These are phyloP conservation scores for Desmodus rotundus DNA, from an alignment of 2,113 vertebrate genomes.

Conservation along the genomic window DNA sequence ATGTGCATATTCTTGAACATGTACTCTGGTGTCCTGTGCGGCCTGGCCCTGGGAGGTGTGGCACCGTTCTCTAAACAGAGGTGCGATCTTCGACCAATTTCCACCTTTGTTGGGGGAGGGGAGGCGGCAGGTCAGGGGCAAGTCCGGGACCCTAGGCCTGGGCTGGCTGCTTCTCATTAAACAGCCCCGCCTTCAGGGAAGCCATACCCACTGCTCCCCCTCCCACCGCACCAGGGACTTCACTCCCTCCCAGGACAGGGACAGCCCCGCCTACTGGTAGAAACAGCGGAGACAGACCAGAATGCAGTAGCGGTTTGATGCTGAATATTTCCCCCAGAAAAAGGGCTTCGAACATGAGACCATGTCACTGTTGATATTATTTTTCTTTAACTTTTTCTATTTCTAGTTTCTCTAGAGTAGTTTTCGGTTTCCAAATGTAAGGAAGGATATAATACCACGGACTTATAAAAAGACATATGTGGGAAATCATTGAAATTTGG, in stretches of 20 bases:
- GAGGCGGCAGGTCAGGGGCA: neutral
- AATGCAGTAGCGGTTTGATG: neutral
- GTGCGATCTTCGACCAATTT: neutral
- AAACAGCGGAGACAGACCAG: neutral
- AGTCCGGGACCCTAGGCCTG: fast-evolving
- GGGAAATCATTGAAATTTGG: neutral
- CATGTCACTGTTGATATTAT: neutral
- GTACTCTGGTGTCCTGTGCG: conserved; percentile 88
- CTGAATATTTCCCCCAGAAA: neutral
- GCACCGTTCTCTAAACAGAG: conserved; percentile 77
- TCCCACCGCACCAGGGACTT: neutral
- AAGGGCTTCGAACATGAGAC: neutral
- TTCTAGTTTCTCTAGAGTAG: neutral
- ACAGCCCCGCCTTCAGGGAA: fast-evolving
- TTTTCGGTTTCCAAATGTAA: neutral
- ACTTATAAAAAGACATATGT: neutral
- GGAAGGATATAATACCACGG: neutral
- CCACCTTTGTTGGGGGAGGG: fast-evolving
- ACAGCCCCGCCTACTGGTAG: neutral
- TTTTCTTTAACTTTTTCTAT: neutral
- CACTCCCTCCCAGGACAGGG: fast-evolving
- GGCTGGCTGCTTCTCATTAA: fast-evolving
- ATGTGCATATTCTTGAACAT: conserved; percentile 86
- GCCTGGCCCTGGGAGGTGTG: conserved; percentile 89
- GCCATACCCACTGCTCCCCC: neutral